Conservation (phyloP, 2,113 vertebrate genomes). For the Fulica atra region DNA sequence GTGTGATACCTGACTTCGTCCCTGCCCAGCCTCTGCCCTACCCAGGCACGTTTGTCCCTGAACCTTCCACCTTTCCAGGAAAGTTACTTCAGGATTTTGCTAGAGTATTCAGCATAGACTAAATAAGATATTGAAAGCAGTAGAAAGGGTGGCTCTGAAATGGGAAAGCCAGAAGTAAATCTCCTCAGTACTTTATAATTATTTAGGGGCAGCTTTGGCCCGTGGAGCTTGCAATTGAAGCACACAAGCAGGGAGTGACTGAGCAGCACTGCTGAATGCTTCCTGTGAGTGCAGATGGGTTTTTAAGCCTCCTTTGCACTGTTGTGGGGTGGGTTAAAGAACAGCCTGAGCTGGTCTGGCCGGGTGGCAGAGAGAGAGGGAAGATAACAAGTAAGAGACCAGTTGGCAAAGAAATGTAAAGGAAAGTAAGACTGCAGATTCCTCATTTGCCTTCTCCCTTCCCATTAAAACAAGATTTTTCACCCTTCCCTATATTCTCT, state of each 20-base stretch:
- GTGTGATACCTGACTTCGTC: neutral
- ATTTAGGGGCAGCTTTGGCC: neutral
- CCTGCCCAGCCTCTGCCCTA: neutral
- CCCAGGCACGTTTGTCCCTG: neutral
- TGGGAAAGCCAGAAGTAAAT: neutral
- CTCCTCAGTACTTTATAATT: neutral
- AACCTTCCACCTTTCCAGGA: neutral
- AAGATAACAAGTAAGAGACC: neutral
- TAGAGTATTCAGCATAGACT: neutral
- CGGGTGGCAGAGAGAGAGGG: neutral
- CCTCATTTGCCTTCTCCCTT: neutral
- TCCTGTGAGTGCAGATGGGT: neutral
- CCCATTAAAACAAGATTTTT: neutral
- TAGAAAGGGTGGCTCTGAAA: neutral
- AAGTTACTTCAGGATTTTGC: neutral
- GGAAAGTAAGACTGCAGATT: neutral
- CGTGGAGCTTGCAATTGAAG: neutral
- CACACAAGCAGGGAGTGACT: neutral
- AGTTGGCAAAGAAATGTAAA: neutral
- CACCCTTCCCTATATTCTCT: neutral
- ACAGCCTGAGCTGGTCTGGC: neutral
- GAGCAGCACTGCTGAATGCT: neutral
- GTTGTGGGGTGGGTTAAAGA: too few species aligned
- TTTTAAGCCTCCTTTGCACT: neutral
- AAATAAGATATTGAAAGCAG: neutral